Percentiles rank a stretch among this genome's conserved stretches.
These are phyloP conservation scores for Melanophora roralis DNA, from an alignment of 2,888 invertebrate genomes.

Conservation along the genomic window DNA sequence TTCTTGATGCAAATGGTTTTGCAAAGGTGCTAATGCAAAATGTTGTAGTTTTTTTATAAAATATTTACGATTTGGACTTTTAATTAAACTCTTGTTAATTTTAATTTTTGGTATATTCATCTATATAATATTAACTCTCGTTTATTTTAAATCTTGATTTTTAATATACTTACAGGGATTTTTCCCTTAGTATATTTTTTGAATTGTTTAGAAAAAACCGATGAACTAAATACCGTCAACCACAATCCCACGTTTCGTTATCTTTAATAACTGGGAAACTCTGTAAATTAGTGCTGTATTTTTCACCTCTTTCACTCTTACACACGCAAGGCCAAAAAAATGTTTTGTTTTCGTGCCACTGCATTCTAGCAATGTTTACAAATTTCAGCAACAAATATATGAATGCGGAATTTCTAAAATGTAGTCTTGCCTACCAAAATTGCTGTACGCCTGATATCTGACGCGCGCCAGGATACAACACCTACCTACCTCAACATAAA, in stretches of 20 bases:
- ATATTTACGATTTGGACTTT: too few relatives aligned
- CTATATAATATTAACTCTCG: too few relatives aligned
- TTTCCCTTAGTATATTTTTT: too few relatives aligned
- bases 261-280: background rate
- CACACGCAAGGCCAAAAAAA: background rate
- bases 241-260: background rate
- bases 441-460: slow-evolving; percentile 74
- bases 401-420: slow-evolving; percentile 63
- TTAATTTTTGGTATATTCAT: too few relatives aligned
- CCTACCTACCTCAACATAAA: slow-evolving; percentile 63
- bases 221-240: too few relatives aligned
- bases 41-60: too few relatives aligned
- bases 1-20: too few relatives aligned
- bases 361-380: slow-evolving; percentile 43
- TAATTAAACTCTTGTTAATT: too few relatives aligned
- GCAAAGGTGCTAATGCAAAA: too few relatives aligned
- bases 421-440: slow-evolving; percentile 64
- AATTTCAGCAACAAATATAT: slow-evolving; percentile 39
- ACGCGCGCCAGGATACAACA: slow-evolving; percentile 76
- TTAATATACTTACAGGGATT: too few relatives aligned
- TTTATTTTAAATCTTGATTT: too few relatives aligned
- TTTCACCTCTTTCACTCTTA: background rate
- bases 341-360: background rate
- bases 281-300: fast-evolving
- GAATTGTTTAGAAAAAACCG: too few relatives aligned